Percentiles rank a stretch among this genome's conserved stretches.
phyloP scores from a whole-genome alignment of 23 tunicate species.

The Botrylloides violaceus region DNA sequence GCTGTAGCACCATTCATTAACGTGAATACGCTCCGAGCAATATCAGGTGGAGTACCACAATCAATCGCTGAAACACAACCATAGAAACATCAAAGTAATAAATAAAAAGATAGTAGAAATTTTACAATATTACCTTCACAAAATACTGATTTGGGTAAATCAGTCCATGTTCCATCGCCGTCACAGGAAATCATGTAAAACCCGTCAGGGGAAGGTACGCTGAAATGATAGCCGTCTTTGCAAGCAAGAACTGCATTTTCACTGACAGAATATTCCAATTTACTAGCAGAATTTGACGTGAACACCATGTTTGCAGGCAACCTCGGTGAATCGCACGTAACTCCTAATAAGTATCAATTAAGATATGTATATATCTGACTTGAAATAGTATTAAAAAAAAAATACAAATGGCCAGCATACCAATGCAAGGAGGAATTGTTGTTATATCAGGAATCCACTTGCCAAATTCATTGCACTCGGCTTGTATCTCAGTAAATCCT shows the following conservation, averaged over 20 bases:
- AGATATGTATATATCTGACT: too few species aligned
- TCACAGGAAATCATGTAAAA: slow-evolving; percentile 27
- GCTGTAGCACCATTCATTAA: background rate
- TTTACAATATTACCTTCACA: slow-evolving; percentile 24
- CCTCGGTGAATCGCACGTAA: slow-evolving; percentile 32
- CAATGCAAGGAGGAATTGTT: background rate
- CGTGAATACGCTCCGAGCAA: background rate
- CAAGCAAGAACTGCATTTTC: slow-evolving; percentile 21
- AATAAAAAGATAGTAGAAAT: background rate
- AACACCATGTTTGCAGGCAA: background rate
- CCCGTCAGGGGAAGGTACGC: slow-evolving; percentile 15
- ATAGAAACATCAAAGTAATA: background rate
- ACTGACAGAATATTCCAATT: background rate
- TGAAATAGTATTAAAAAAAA: too few species aligned
- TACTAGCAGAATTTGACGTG: background rate
- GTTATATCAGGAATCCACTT: background rate
- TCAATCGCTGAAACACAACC: background rate
- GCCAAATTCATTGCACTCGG: background rate
- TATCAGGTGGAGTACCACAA: background rate
- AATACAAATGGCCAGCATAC: background rate
- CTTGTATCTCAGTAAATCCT: background rate
- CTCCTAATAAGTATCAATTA: slow-evolving; percentile 13
- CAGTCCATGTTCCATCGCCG: slow-evolving; percentile 35
- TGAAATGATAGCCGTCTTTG: slow-evolving; percentile 23
- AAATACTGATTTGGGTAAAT: slow-evolving; percentile 8